Base-by-base conservation (phyloP, 2,888 invertebrate genomes). In the Ormyrus nitidulus region DNA sequence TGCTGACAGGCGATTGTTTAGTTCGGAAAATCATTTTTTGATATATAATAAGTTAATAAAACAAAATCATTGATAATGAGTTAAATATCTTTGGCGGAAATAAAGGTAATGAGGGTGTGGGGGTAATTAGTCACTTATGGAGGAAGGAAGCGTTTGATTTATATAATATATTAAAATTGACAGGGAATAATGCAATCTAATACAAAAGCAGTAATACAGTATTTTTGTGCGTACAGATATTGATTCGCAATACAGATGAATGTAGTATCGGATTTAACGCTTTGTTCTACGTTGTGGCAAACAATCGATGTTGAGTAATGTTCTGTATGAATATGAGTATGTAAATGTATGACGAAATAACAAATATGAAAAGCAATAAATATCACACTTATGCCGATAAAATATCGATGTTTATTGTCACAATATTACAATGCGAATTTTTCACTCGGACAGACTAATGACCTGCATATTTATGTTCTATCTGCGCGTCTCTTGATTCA, bases 221-320 rank as follows among this genome's bases (percentile, higher is more conserved):
- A 62, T 73, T 73, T 73, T 79, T 79, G 19, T 34, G 19, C 19
- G 61, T 54, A 13, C 48, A 44, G 53, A 59, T n/a, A 62, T 71
- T 75, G 61, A 78, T 78, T 74, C 71, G 72, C 53, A 75, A 78
- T 75, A 78, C 61, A 51, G 65, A 80, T 80, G 71, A 61, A 78
- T 75, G 71, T 71, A 69, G 70, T 71, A 13, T 75, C 75, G n/a
- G 68, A 75, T 74, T 74, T 81, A 81, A 76, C 66, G 69, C 78
- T 76, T 81, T 79, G 76, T 79, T 70, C 69, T 19, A 68, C 48
- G 53, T 49, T 58, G 19, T 56, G 49, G 56, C 76, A 69, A 79
- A 81, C 79, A 79, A 78, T 79, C 71, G 66, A 79, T 61, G 49
- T 81, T 79, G 72, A 79, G 78, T 81, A 81, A 79, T 79, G 66